Percentiles rank a stretch among this genome's conserved stretches.
Conservation (phyloP, 1,140 invertebrate species). For the Eupristina koningsbergeri region DNA sequence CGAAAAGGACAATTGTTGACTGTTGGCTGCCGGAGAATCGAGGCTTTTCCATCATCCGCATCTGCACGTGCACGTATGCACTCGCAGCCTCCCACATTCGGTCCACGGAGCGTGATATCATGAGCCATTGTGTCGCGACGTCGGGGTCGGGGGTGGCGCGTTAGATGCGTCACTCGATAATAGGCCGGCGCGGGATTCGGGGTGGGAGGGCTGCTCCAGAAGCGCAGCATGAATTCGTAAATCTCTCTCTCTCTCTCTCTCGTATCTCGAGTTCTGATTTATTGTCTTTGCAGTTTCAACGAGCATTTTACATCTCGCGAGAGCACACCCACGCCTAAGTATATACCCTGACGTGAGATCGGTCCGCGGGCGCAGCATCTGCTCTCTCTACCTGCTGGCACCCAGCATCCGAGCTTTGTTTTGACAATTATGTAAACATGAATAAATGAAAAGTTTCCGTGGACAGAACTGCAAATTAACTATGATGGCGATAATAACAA, state of each 20-base stretch:
- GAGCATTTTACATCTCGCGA: background rate
- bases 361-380: background rate
- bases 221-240: background rate
- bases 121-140: conserved; percentile 32
- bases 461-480: too few relatives aligned
- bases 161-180: conserved; percentile 18
- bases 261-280: background rate
- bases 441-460: too few relatives aligned
- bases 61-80: background rate
- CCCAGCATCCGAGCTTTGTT: background rate
- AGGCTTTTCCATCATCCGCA: background rate
- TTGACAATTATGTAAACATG: background rate
- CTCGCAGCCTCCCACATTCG: background rate
- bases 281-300: background rate
- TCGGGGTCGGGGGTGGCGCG: background rate
- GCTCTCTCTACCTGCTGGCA: background rate
- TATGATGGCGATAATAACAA: too few relatives aligned
- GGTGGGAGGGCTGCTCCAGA: background rate
- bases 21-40: background rate
- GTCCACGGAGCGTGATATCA: conserved; percentile 11
- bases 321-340: too few relatives aligned
- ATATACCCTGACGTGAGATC: background rate
- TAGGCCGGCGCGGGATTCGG: too few relatives aligned
- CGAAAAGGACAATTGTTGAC: background rate
- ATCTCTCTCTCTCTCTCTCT: background rate